These are phyloP conservation scores for Galaxias olidus DNA, from an alignment of 2,797 vertebrate species.

Conservation along the genomic window DNA sequence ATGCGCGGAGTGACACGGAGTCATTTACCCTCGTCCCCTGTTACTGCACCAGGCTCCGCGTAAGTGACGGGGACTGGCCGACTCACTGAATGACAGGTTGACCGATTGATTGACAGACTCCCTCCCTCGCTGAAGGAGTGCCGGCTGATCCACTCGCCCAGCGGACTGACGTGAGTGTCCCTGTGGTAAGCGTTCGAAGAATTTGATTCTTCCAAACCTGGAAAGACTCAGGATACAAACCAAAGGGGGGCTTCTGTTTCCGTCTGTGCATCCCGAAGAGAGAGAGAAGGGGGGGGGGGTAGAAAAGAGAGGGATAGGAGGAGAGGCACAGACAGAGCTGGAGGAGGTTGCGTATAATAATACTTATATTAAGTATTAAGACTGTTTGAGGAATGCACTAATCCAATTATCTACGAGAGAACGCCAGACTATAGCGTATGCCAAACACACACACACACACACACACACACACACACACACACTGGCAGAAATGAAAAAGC, in stretches of 20 bases:
- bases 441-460: neutral
- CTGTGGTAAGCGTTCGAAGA: no score
- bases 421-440: constrained; percentile 64
- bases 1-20: no score
- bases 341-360: constrained; percentile 70
- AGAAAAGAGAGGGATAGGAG: constrained; percentile 25
- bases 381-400: constrained; percentile 67
- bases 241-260: no score
- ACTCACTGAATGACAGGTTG: neutral
- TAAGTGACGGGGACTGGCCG: neutral
- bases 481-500: neutral
- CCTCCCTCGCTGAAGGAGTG: no score
- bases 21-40: no score
- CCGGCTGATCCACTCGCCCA: no score
- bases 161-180: no score
- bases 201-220: neutral
- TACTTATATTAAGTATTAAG: constrained; percentile 57
- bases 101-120: neutral
- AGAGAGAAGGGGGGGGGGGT: constrained; percentile 57
- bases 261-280: constrained; percentile 22
- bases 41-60: no score
- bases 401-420: constrained; percentile 69
- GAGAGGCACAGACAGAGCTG: constrained; percentile 41
- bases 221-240: no score
- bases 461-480: constrained; percentile 11